Evolutionary conservation across 2,888 invertebrate species (phyloP), one percentile per base, ranked within the genome.

Genomic region (Aphodius sticticus): DNA sequence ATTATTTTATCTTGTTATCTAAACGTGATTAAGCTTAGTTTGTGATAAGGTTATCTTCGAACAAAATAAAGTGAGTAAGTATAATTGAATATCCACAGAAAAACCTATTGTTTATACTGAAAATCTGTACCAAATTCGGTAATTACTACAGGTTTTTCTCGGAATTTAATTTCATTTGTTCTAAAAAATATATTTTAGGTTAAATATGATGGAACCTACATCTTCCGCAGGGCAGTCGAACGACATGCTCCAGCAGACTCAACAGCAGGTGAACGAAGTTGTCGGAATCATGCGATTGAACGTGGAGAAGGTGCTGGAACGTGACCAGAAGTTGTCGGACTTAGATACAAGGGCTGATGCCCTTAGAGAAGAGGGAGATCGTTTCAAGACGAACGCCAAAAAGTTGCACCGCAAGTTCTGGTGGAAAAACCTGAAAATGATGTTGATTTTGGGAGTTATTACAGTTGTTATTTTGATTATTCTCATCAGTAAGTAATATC

Each of bases 351-450:
- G 98, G 91, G 98, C 98, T 87, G 98, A 98, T 92, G 98, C 97
- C 81, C 90, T 97, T 79, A 97, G 97, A 87, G 95, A 97, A 88
- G 97, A 97, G 71, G 97, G 97, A 77, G 97, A 98, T 86, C 97
- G 98, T 87, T 99, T 99, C 89, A 98, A 98, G 89, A 97, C 98
- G 86, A 97, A 97, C 89, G 98, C 98, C 81, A 97, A 98, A 86
- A 98, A 98, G 91, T 92, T 98, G 89, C 98, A 98, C 91, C 93
- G 97, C 88, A 98, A 98, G 91, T 98, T 96, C 89, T 99, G 98
- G 98, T 94, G 97, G 94, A 97, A 98, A 90, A 98, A 99, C 90
- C 92, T 98, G 87, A 98, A 98, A 93, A 96, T 96, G 96, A 96
- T 96, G 96, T 95, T 96, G 86, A 96, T 96, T 86, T 94, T 96